These are phyloP conservation scores for Oscheius sp. DNA, from an alignment of 1,140 invertebrate genomes.

Conservation along the genomic window DNA sequence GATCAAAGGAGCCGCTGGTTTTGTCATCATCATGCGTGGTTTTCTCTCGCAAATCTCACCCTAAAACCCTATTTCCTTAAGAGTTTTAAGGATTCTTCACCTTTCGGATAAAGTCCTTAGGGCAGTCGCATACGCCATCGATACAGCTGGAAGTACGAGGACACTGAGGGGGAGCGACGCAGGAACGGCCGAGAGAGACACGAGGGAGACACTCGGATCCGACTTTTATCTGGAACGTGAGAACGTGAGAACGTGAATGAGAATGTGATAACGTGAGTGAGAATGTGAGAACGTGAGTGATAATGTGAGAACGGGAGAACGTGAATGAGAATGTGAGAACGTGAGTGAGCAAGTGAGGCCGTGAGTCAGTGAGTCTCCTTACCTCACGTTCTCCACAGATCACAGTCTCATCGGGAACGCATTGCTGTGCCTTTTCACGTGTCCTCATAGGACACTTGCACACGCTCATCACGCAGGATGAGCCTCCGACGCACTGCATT, in stretches of 20 bases:
- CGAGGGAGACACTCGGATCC: slow-evolving; percentile 11
- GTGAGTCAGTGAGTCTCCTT: too few relatives aligned
- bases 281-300: too few relatives aligned
- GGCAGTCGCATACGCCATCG: slow-evolving; percentile 32
- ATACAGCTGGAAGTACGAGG: slow-evolving; percentile 13
- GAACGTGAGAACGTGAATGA: too few relatives aligned
- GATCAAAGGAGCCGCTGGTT: slow-evolving; percentile 7
- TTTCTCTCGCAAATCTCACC: slow-evolving; percentile 25
- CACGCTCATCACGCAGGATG: slow-evolving; percentile 23
- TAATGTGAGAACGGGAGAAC: too few relatives aligned
- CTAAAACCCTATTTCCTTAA: not conserved
- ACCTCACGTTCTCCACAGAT: slow-evolving; percentile 14
- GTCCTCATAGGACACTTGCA: slow-evolving; percentile 28
- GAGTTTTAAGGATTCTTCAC: not conserved
- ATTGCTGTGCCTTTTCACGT: slow-evolving; percentile 32
- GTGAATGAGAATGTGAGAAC: too few relatives aligned
- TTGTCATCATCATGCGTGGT: not conserved
- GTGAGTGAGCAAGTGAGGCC: too few relatives aligned
- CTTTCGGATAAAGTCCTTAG: slow-evolving; percentile 6
- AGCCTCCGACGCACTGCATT: slow-evolving; percentile 34
- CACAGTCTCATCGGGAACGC: slow-evolving; percentile 9
- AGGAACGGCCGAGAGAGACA: slow-evolving; percentile 28
- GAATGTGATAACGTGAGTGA: too few relatives aligned
- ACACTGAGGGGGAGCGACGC: slow-evolving; percentile 24
- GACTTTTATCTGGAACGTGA: too few relatives aligned